Conservation (phyloP, 1,140 invertebrate species). For the Caligus rogercresseyi region DNA sequence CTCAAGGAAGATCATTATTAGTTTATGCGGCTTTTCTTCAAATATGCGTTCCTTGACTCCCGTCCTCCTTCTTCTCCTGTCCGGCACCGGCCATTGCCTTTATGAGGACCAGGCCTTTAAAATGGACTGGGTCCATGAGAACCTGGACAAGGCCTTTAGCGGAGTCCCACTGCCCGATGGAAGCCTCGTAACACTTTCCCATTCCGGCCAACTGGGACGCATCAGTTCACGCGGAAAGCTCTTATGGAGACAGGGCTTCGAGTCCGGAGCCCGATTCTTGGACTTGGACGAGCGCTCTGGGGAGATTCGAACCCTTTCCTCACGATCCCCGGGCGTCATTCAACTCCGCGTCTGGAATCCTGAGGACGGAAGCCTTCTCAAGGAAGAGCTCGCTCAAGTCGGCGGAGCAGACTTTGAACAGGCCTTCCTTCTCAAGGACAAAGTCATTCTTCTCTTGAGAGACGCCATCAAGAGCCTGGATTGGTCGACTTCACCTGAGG, state of each 20-base stretch:
- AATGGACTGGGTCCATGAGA: neutral
- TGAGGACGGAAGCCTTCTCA: neutral
- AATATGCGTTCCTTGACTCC: no score
- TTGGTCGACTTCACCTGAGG: neutral
- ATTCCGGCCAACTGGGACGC: neutral
- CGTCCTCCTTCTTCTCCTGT: neutral
- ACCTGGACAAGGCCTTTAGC: neutral
- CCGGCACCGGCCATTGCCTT: neutral
- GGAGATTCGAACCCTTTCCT: neutral
- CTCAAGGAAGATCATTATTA: no score
- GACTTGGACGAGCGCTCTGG: neutral
- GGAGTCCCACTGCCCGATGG: neutral
- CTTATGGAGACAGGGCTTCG: neutral
- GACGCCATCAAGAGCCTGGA: neutral
- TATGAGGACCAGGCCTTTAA: constrained; percentile 12
- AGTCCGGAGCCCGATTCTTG: neutral
- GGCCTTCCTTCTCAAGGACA: neutral
- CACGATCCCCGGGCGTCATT: neutral
- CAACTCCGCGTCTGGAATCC: neutral
- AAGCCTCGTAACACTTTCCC: neutral
- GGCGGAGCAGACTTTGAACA: neutral
- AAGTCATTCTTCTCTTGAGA: neutral
- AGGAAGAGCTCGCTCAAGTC: neutral
- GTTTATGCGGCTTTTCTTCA: no score
- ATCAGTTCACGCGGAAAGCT: neutral